Base-by-base conservation (phyloP, 64 coral and sea anemone species). In the Cladopsammia gracilis region DNA sequence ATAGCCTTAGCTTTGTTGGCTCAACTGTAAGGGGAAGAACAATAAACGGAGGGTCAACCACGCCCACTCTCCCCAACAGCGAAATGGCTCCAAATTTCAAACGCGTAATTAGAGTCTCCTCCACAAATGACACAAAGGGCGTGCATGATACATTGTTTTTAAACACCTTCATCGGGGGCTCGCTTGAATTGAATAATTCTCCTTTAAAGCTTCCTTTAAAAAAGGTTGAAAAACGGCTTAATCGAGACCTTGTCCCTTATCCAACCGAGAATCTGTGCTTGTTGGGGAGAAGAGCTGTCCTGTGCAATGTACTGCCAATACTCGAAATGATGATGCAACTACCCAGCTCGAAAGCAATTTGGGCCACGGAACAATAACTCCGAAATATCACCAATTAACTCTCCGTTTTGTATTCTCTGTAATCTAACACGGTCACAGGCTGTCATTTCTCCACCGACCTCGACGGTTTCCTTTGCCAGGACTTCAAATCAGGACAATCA, bases 351-450 rank as follows among this genome's bases (percentile, higher is more conserved):
- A 72, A 72, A 72, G 15, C 70, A 72, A 44, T 72, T 10, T 72
- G 70, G 70, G 70, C 46, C 70, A 43, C 70, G 70, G 25, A 43
- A 72, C 25, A 72, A 72, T 10, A 72, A 72, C 70, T 72, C 70
- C 26, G 61, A 72, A 72, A 72, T 72, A 72, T 72, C 70, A 72
- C 70, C 70, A 72, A 72, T 72, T 72, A 72, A 43, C 70, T 44
- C 70, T 72, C 70, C 70, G 42, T 0, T 72, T 34, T 72, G 70
- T 72, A 72, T 72, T 46, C 70, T 72, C 25, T 72, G 70, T 72
- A 72, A 72, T 72, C 70, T 72, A 72, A 43, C 70, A 72, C 26
- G 70, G 42, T 72, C 70, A 72, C 70, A 72, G 70, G 70, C 70
- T 72, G 70, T 72, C 26, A 72, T 16, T 14, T 43, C 70, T 72